Evolutionary conservation across 2,888 invertebrate species (phyloP).

Genomic region (Hofmannophila pseudospretella): DNA sequence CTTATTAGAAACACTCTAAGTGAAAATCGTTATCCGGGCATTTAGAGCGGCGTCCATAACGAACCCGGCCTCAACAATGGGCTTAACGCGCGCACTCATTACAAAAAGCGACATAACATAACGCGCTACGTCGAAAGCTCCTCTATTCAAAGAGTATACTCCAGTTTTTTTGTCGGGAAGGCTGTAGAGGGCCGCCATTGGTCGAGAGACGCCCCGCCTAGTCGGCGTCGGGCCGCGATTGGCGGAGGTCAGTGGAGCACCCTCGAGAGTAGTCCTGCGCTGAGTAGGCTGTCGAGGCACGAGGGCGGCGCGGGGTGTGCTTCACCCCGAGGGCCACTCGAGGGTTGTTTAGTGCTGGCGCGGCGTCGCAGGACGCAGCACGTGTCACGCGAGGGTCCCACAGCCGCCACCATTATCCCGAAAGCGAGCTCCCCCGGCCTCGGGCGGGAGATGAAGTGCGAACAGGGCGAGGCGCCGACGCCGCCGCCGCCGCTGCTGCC

Average conservation of each 20-base stretch:
- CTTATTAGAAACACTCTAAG: slow-evolving; percentile 75
- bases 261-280: slow-evolving; percentile 63
- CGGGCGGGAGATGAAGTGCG: slow-evolving; percentile 74
- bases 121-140: slow-evolving; percentile 74
- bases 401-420: slow-evolving; percentile 69
- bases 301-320: slow-evolving; percentile 74
- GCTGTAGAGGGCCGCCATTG: slow-evolving; percentile 52
- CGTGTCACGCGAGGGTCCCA: slow-evolving; percentile 56
- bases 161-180: slow-evolving; percentile 71
- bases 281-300: slow-evolving; percentile 75
- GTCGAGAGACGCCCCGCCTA: slow-evolving; percentile 59
- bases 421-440: slow-evolving; percentile 73
- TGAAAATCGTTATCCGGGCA: slow-evolving; percentile 74
- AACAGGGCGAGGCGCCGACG: slow-evolving; percentile 64
- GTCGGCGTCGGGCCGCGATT: slow-evolving; percentile 44
- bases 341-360: slow-evolving; percentile 75
- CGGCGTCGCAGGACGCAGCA: slow-evolving; percentile 71
- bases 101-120: slow-evolving; percentile 76
- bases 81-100: slow-evolving; percentile 77
- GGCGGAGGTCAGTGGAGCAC: slow-evolving; percentile 65
- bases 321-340: slow-evolving; percentile 77
- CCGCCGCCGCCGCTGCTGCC: slow-evolving; percentile 68
- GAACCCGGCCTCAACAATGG: slow-evolving; percentile 74
- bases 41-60: slow-evolving; percentile 74
- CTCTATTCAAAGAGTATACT: slow-evolving; percentile 76